Evolutionary conservation across 2,113 vertebrate species (phyloP).

Genomic region (Ammospiza nelsoni): DNA sequence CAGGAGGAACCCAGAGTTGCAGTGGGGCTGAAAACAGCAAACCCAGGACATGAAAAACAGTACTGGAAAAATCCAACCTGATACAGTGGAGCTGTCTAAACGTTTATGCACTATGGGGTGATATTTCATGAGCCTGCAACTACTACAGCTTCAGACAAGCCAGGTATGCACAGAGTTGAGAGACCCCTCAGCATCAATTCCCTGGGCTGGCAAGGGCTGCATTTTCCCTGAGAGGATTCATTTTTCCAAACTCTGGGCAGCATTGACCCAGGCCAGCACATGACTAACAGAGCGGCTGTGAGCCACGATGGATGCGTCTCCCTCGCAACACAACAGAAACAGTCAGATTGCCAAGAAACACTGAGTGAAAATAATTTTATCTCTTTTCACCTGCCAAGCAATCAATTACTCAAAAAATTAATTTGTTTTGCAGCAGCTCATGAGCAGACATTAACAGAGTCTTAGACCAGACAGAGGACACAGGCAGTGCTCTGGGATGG

Average conservation of each 20-base stretch:
- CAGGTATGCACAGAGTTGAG: neutral
- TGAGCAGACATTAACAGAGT: neutral
- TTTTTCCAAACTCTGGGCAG: constrained; percentile 23
- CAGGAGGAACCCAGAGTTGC: neutral
- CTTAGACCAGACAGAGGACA: neutral
- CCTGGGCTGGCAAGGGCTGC: neutral
- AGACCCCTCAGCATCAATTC: neutral
- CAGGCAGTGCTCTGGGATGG: neutral
- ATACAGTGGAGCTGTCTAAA: neutral
- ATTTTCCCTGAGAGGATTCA: neutral
- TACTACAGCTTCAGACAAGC: neutral
- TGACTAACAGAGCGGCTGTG: neutral
- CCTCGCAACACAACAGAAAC: constrained; percentile 45
- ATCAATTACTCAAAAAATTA: constrained; percentile 1
- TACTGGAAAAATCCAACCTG: neutral
- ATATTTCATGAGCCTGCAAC: neutral
- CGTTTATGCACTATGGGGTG: accelerated
- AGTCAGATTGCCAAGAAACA: constrained; percentile 20
- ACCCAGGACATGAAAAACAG: neutral
- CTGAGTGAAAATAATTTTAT: neutral
- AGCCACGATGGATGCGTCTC: constrained; percentile 21
- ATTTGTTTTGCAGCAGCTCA: neutral
- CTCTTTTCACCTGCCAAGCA: constrained; percentile 36
- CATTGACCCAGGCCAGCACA: neutral
- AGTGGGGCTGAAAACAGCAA: neutral